Percentiles rank a stretch among this genome's conserved stretches.
These are phyloP conservation scores for Caerostris extrusa DNA, from an alignment of 1,140 invertebrate species.

Conservation along the genomic window DNA sequence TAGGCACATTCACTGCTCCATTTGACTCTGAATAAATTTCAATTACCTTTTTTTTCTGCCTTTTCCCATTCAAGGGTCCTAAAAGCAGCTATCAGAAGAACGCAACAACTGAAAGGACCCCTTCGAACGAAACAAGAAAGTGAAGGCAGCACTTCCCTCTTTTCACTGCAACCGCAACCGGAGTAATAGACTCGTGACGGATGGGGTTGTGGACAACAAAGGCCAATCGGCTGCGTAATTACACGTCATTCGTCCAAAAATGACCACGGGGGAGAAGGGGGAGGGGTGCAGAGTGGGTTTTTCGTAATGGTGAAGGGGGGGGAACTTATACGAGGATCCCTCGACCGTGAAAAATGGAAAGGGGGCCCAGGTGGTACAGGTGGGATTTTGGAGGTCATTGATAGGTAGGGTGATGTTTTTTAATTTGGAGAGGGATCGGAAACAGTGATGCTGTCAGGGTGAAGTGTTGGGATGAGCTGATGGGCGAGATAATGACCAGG, in stretches of 20 bases:
- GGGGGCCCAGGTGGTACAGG: background rate
- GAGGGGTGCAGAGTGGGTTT: conserved; percentile 30
- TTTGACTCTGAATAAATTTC: background rate
- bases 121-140: conserved; percentile 9
- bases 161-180: background rate
- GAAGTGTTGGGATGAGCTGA: background rate
- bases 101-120: background rate
- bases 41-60: background rate
- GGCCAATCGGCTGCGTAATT: conserved; percentile 68
- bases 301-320: conserved; percentile 53
- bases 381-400: background rate
- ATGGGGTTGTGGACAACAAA: conserved; percentile 60
- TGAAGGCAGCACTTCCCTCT: background rate
- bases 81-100: background rate
- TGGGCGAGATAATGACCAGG: background rate
- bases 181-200: conserved; percentile 57
- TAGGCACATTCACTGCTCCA: background rate
- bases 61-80: background rate
- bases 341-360: conserved; percentile 52
- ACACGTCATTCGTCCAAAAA: conserved; percentile 72
- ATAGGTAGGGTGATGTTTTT: background rate
- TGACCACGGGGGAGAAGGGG: conserved; percentile 39
- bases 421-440: background rate
- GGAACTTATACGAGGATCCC: background rate
- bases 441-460: background rate